Base-by-base conservation (phyloP, 1,140 invertebrate species). In the Geopemphigus sp. region DNA sequence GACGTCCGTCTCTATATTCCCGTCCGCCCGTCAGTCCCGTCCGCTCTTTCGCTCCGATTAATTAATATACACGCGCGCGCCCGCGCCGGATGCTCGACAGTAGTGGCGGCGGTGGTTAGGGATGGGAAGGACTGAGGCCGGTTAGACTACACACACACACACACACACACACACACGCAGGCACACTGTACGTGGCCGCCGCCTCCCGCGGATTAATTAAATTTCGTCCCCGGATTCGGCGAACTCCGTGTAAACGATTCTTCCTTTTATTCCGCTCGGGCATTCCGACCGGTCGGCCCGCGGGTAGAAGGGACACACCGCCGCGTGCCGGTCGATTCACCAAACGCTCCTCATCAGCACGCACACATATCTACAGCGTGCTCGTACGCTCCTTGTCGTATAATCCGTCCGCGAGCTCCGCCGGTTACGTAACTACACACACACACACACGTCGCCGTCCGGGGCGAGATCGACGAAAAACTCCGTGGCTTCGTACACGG, bases 251-350 rank as follows among this genome's bases (percentile, higher is more conserved):
- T 47, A 59, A 76, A 76, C 73, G 32, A 61, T 76, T 76, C n/a
- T n/a, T n/a, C 73, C 73, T 76, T 76, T 76, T 76, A 76, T 76
- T 70, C 47, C 47, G n/a, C 73, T 5, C 73, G 32, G 56, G 56
- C 73, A 76, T 76, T 76, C 73, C 73, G 61, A 24, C 57, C n/a
- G n/a, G 19, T 12, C 70, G 70, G 15, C 24, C 17, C 26, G 61
- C 1, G n/a, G n/a, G n/a, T n/a, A n/a, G n/a, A n/a, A 11, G 4
- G 19, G 64, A 29, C 39, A 10, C 14, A 63, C 4, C 3, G 26
- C 14, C 32, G 26, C 32, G 14, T 26, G 11, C 59, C 32, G n/a
- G n/a, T n/a, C n/a, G n/a, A n/a, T n/a, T n/a, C n/a, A n/a, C n/a
- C n/a, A n/a, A n/a, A n/a, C n/a, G n/a, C 29, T 19, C 63, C 45